A percentile compares a stretch with the other conserved stretches of the same genome.
Conservation (phyloP, 2,888 invertebrate genomes). For the Mesoligia furuncula region DNA sequence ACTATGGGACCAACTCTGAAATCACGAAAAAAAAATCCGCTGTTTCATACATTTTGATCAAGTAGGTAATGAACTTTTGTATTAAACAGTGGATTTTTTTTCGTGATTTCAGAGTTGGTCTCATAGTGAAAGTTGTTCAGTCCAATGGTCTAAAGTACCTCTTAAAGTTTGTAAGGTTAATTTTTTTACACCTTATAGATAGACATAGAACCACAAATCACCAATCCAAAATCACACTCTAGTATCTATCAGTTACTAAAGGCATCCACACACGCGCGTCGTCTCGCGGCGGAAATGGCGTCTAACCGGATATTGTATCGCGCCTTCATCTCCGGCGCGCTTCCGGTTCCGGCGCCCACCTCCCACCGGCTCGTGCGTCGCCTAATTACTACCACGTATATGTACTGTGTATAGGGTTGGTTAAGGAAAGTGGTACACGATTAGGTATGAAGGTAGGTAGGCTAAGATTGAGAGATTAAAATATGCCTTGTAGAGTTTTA, state of each 20-base stretch:
- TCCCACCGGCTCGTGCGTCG: constrained; percentile 81
- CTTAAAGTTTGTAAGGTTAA: too few species aligned
- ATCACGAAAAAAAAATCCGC: too few species aligned
- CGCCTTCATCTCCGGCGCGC: constrained; percentile 90
- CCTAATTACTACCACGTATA: constrained; percentile 85
- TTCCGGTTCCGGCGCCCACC: constrained; percentile 86
- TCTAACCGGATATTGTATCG: constrained; percentile 91
- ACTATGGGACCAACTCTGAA: too few species aligned
- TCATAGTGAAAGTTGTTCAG: too few species aligned
- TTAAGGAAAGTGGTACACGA: constrained; percentile 30
- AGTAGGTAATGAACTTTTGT: too few species aligned
- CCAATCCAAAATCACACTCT: constrained; percentile 71
- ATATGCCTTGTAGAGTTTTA: background rate
- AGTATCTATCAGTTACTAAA: constrained; percentile 71
- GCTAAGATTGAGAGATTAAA: constrained; percentile 37
- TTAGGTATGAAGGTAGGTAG: constrained; percentile 16
- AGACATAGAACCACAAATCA: constrained; percentile 60
- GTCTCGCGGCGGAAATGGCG: constrained; percentile 90
- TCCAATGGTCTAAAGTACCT: too few species aligned
- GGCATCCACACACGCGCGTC: constrained; percentile 83
- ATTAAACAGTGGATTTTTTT: too few species aligned
- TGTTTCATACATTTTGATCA: too few species aligned
- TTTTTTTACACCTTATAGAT: too few species aligned
- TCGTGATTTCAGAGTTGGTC: too few species aligned
- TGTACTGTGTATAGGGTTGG: constrained; percentile 32